Conservation (phyloP, 2,888 invertebrate species). For the Eulithis prunata region DNA sequence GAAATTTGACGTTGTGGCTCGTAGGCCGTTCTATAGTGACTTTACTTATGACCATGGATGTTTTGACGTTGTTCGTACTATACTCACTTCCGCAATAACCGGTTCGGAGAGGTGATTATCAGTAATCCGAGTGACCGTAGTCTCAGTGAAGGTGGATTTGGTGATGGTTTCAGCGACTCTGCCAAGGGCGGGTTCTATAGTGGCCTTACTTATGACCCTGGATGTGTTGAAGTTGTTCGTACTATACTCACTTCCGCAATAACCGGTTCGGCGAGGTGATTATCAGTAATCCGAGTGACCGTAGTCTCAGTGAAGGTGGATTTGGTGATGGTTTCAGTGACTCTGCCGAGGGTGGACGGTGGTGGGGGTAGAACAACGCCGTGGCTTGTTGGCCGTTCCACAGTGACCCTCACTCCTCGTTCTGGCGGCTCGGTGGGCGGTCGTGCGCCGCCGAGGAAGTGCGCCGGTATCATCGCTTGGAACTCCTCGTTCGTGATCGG, state of each 20-base stretch:
- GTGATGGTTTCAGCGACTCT: constrained; percentile 90
- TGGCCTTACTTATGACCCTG: constrained; percentile 76
- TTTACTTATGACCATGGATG: background rate
- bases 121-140: constrained; percentile 96
- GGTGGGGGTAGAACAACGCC: constrained; percentile 91
- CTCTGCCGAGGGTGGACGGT: constrained; percentile 92
- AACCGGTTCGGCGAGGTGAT: constrained; percentile 93
- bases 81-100: constrained; percentile 93
- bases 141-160: constrained; percentile 97
- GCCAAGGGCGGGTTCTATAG: constrained; percentile 85
- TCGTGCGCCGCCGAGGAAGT: constrained; percentile 87
- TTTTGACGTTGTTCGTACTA: background rate
- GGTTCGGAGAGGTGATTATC: constrained; percentile 94
- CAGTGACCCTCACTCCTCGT: constrained; percentile 91
- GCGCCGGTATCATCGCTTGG: constrained; percentile 97
- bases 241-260: constrained; percentile 91
- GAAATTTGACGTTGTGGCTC: constrained; percentile 79
- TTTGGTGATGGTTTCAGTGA: constrained; percentile 98
- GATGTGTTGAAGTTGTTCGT: no score
- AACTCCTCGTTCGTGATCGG: constrained; percentile 97
- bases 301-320: constrained; percentile 98
- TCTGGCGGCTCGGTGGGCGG: constrained; percentile 59
- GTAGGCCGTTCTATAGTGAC: no score
- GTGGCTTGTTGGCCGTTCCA: constrained; percentile 87
- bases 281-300: constrained; percentile 96